Evolutionary conservation across 2,797 vertebrate genomes (phyloP).

Genomic region (Pseudochirops corinnae): DNA sequence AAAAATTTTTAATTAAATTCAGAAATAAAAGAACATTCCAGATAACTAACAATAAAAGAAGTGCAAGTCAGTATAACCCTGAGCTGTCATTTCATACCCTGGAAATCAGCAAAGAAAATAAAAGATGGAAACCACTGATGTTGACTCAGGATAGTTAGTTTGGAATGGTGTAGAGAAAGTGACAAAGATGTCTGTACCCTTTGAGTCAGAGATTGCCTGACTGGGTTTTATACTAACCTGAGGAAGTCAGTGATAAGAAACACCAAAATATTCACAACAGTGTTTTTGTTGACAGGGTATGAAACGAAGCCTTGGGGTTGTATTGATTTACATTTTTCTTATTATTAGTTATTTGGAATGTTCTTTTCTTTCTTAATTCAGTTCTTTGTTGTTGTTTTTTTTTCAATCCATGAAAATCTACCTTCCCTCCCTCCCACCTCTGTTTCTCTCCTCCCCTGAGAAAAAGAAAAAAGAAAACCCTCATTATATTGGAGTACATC

Average conservation of each 20-base stretch:
- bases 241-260: too few relatives aligned
- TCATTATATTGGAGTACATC: neutral
- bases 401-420: neutral
- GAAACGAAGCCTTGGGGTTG: neutral
- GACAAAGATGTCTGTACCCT: too few relatives aligned
- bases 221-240: too few relatives aligned
- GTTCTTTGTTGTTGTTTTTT: neutral
- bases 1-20: neutral
- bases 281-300: neutral
- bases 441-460: too few relatives aligned
- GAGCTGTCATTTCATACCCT: neutral
- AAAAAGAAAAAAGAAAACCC: neutral
- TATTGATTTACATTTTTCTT: neutral
- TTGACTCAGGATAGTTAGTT: too few relatives aligned
- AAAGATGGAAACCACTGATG: too few relatives aligned
- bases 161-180: too few relatives aligned
- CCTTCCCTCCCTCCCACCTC: neutral
- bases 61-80: neutral
- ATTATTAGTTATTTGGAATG: neutral
- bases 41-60: neutral
- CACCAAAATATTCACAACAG: too few relatives aligned
- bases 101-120: too few relatives aligned
- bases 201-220: too few relatives aligned
- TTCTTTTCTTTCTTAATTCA: neutral
- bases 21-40: neutral